Conservation (phyloP, 2,797 vertebrate species). For the Sarcophilus harrisii region DNA sequence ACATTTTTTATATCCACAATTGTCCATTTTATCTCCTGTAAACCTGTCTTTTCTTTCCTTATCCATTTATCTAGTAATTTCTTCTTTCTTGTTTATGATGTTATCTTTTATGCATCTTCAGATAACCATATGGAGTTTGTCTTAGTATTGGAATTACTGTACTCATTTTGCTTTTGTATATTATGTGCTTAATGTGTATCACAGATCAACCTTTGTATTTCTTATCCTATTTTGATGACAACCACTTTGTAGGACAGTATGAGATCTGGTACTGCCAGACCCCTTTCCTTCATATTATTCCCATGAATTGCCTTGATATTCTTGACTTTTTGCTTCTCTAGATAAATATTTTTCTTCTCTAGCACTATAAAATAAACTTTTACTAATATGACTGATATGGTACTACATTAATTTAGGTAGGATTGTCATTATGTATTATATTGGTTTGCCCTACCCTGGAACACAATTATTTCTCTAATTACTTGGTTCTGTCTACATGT, state of each 20-base stretch:
- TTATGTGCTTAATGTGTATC: not conserved
- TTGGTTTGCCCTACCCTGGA: not conserved
- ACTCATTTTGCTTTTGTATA: not conserved
- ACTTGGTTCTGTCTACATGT: not conserved
- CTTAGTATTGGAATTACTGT: not conserved
- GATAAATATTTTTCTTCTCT: not conserved
- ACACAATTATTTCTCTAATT: not conserved
- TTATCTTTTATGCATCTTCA: not conserved
- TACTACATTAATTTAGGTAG: not conserved
- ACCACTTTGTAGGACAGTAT: not conserved
- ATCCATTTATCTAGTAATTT: not conserved
- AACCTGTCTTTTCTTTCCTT: not conserved
- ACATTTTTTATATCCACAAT: not conserved
- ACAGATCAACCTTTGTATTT: not conserved
- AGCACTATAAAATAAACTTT: not conserved
- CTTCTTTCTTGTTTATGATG: not conserved
- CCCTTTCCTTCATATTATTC: not conserved
- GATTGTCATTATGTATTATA: not conserved
- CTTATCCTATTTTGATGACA: not conserved
- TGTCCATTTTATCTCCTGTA: not conserved
- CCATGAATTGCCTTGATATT: not conserved
- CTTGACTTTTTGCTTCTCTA: not conserved
- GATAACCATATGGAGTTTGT: not conserved
- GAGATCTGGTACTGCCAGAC: not conserved
- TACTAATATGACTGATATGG: not conserved